Evolutionary conservation across 1,140 invertebrate genomes (phyloP), one percentile per base, ranked within the genome.

Genomic region (Pseudomyrmex concolor): DNA sequence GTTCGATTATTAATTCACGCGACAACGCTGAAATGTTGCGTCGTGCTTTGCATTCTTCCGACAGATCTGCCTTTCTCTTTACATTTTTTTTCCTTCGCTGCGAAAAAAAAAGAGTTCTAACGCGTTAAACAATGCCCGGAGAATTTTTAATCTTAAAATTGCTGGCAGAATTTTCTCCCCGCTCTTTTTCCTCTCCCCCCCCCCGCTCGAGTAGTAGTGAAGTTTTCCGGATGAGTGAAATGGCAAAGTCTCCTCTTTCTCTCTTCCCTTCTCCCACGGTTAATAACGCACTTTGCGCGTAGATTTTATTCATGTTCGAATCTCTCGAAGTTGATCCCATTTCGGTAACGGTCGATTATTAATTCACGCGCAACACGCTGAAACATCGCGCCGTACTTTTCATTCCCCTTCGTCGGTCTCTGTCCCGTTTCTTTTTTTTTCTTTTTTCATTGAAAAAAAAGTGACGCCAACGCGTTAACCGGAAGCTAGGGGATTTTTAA

Each of bases 401-500:
- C 34, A 68, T 68, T 77, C 50, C 45, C n/a, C 63, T 34, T n/a
- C 15, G 25, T 55, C 34, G 13, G 63, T 1, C 55, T 57, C 12
- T 51, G 17, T 55, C 17, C 17, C 34, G 19, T 12, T 22, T 77
- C 45, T 54, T 25, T 67, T 9, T 67, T 34, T 54, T 19, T 43
- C 12, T 54, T 34, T 54, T 34, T 34, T 0, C 57, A 2, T 2
- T 54, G 48, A 12, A 43, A 77, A 78, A 54, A 64, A 64, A 34
- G 12, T 12, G 4, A 34, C 54, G n/a, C 17, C 19, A 19, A 17
- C 55, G 15, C 43, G 55, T 80, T 71, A 71, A 80, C 45, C 66
- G 67, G 7, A 50, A 59, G 64, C 43, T 10, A 34, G 55, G 13
- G 54, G 76, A 80, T 70, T 80, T 78, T 80, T 80, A 80, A 80